Conservation (phyloP, 2,888 invertebrate genomes). For the Callinectes sapidus region DNA sequence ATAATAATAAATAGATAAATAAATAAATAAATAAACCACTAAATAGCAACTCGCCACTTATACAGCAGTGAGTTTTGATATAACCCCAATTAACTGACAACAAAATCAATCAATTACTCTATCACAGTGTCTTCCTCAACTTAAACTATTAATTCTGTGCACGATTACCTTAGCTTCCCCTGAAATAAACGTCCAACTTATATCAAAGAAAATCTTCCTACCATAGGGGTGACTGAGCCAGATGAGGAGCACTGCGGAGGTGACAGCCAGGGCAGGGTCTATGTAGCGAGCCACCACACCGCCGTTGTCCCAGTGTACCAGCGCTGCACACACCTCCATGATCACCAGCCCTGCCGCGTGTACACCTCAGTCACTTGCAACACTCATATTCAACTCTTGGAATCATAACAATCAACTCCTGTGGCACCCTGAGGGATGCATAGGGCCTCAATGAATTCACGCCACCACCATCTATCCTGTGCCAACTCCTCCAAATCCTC, state of each 20-base stretch:
- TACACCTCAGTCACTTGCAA: neutral
- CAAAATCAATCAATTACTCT: too few relatives aligned
- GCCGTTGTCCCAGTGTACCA: constrained; percentile 62
- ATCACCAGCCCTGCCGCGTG: constrained; percentile 63
- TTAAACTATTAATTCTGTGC: neutral
- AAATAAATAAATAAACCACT: too few relatives aligned
- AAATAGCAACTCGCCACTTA: too few relatives aligned
- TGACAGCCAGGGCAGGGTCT: constrained; percentile 67
- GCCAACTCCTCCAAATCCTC: too few relatives aligned
- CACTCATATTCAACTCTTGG: neutral
- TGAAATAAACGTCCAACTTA: neutral
- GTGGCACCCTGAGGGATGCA: too few relatives aligned
- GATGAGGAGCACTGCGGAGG: constrained; percentile 61
- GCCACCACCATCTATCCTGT: too few relatives aligned
- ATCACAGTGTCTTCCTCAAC: neutral
- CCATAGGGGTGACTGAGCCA: constrained; percentile 70
- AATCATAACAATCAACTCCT: too few relatives aligned
- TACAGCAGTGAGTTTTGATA: too few relatives aligned
- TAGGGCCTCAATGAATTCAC: too few relatives aligned
- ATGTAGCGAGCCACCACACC: constrained; percentile 61
- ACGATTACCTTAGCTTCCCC: neutral
- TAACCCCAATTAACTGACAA: too few relatives aligned
- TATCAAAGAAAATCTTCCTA: constrained; percentile 11
- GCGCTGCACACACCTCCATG: constrained; percentile 61
- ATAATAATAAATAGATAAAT: too few relatives aligned